These are phyloP conservation scores for Aricia agestis DNA, from an alignment of 1,140 invertebrate genomes.

Conservation along the genomic window DNA sequence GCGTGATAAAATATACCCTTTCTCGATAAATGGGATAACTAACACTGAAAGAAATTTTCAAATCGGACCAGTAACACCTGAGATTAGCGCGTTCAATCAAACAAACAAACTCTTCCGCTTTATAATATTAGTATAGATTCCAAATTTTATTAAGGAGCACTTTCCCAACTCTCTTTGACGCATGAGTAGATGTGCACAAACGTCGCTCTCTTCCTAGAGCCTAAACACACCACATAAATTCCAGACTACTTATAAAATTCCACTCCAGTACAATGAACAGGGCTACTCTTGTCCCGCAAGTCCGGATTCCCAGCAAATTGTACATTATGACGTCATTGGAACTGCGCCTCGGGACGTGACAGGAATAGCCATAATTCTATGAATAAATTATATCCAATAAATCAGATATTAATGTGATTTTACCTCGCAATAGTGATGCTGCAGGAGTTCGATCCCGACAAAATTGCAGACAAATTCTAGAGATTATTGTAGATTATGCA, in stretches of 20 bases:
- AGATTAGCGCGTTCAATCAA: too few species aligned
- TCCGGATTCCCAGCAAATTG: slow-evolving; percentile 46
- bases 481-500: not conserved
- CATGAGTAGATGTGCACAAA: too few species aligned
- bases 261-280: slow-evolving; percentile 12
- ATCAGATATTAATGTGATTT: slow-evolving; percentile 10
- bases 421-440: not conserved
- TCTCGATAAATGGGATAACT: too few species aligned
- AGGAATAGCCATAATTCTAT: slow-evolving; percentile 32
- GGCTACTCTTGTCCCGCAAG: slow-evolving; percentile 23
- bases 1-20: too few species aligned
- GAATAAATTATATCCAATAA: slow-evolving; percentile 40
- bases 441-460: not conserved
- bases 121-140: too few species aligned
- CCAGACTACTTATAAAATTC: not conserved
- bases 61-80: too few species aligned
- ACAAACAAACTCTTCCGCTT: too few species aligned
- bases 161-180: too few species aligned
- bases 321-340: slow-evolving; percentile 41
- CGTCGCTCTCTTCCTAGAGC: not conserved
- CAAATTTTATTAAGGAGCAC: too few species aligned
- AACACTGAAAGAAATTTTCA: too few species aligned
- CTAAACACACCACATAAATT: too few species aligned
- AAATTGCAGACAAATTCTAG: not conserved
- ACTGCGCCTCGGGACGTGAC: slow-evolving; percentile 27